These are phyloP conservation scores for Formica exsecta DNA, from an alignment of 1,140 invertebrate genomes.

Conservation along the genomic window DNA sequence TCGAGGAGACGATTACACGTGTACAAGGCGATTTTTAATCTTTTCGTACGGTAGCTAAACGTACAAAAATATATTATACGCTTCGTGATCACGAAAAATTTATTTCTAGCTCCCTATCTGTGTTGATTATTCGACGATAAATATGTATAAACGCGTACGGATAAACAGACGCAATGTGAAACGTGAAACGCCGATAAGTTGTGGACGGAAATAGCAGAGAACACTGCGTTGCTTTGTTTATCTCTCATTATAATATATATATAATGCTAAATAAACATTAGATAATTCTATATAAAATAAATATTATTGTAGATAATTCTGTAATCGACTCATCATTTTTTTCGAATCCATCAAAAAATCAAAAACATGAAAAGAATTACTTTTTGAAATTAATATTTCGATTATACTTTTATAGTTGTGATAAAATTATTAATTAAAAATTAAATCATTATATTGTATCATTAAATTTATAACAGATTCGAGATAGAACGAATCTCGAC, in stretches of 20 bases:
- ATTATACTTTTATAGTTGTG: background rate
- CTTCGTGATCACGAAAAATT: background rate
- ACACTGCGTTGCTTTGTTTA: background rate
- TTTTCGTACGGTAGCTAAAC: no score
- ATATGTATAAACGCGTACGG: background rate
- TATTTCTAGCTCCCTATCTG: conserved; percentile 20
- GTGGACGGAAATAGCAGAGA: background rate
- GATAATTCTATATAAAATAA: background rate
- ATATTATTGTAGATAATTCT: background rate
- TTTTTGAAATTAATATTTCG: background rate
- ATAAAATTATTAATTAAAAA: background rate
- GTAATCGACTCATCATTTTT: no score
- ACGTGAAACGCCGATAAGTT: conserved; percentile 18
- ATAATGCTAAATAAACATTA: background rate
- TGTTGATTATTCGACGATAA: conserved; percentile 6
- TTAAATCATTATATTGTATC: background rate
- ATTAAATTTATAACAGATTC: background rate
- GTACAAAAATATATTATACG: no score
- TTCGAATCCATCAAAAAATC: no score
- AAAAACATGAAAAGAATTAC: no score
- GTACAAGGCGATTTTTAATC: background rate
- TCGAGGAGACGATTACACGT: background rate
- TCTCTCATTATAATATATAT: no score
- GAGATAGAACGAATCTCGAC: background rate
- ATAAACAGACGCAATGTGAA: background rate